Evolutionary conservation across 2,888 invertebrate genomes (phyloP).

Genomic region (Hypomecis atomaria): DNA sequence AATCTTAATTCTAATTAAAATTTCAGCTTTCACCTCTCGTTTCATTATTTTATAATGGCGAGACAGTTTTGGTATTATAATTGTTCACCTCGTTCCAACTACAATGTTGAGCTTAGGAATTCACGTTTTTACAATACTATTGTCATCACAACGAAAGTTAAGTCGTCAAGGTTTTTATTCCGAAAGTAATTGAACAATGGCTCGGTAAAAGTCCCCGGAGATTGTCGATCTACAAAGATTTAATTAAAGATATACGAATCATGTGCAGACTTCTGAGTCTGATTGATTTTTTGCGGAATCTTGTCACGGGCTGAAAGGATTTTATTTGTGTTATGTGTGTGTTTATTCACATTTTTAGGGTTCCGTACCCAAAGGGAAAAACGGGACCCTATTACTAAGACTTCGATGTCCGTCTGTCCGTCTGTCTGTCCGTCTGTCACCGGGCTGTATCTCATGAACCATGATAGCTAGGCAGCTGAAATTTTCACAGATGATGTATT

Average conservation of each 20-base stretch:
- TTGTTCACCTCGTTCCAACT: conserved; percentile 19
- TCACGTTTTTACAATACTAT: conserved; percentile 39
- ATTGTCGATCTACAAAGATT: conserved; percentile 34
- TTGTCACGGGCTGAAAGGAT: conserved; percentile 1
- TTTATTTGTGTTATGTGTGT: conserved; percentile 2
- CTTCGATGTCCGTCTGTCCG: too few relatives aligned
- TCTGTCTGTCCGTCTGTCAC: too few relatives aligned
- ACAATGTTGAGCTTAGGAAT: conserved; percentile 30
- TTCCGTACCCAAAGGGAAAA: too few relatives aligned
- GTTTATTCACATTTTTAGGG: neutral
- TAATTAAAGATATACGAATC: conserved; percentile 44
- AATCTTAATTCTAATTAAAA: conserved; percentile 33
- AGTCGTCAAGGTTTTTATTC: conserved; percentile 36
- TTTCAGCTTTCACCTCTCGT: conserved; percentile 21
- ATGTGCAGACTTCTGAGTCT: conserved; percentile 35
- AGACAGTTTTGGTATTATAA: conserved; percentile 25
- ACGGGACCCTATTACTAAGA: too few relatives aligned
- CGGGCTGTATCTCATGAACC: too few relatives aligned
- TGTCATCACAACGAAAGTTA: conserved; percentile 42
- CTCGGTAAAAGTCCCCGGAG: conserved; percentile 35
- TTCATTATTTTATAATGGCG: conserved; percentile 21
- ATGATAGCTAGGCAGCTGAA: too few relatives aligned
- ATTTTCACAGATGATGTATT: too few relatives aligned
- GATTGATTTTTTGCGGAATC: conserved; percentile 29
- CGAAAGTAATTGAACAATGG: conserved; percentile 42